Conservation (phyloP, 2,113 vertebrate species). For the Cochlearius cochlearius region DNA sequence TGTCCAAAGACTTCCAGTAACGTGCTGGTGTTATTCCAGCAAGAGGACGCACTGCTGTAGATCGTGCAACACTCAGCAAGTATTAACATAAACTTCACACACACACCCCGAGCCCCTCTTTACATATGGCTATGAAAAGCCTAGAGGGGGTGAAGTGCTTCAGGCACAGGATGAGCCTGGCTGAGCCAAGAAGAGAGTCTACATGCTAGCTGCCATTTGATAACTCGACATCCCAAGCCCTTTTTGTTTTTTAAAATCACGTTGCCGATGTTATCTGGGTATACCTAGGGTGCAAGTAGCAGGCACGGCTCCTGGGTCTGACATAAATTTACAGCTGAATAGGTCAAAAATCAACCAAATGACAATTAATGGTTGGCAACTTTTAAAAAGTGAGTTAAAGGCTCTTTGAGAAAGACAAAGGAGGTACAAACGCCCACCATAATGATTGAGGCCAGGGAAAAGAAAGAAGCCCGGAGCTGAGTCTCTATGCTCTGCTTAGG, state of each 20-base stretch:
- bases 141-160: background rate
- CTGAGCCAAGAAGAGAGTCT: background rate
- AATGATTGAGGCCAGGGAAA: background rate
- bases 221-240: background rate
- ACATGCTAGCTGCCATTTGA: background rate
- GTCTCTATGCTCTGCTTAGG: background rate
- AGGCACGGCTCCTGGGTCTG: background rate
- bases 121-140: background rate
- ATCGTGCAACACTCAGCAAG: background rate
- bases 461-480: background rate
- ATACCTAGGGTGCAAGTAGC: background rate
- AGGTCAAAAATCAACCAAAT: background rate
- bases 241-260: background rate
- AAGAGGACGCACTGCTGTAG: background rate
- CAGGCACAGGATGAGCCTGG: background rate
- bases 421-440: background rate
- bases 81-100: background rate
- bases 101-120: background rate
- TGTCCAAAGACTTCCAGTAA: background rate
- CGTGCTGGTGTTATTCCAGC: background rate
- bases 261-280: background rate
- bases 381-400: background rate
- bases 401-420: background rate
- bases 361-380: background rate
- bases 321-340: background rate